phyloP scores from a whole-genome alignment of 2,888 invertebrate species.

The Dorcus parallelipipedus region DNA sequence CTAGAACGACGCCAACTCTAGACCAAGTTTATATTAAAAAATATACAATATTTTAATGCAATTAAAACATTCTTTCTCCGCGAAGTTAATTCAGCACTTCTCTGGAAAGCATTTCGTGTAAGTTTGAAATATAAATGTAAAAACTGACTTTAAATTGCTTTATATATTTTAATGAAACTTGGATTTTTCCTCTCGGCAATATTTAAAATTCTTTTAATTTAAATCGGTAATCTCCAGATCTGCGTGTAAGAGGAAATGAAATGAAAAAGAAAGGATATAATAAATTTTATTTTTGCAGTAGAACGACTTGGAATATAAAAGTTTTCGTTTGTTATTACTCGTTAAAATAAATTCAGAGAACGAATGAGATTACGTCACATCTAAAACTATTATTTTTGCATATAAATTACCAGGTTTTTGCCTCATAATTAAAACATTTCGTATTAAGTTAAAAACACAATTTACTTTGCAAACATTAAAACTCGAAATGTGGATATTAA shows the following conservation, averaged over 20 bases:
- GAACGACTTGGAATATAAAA: constrained; percentile 5
- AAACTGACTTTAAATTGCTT: constrained; percentile 37
- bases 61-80: constrained; percentile 38
- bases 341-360: constrained; percentile 11
- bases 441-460: constrained; percentile 31
- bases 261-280: constrained; percentile 24
- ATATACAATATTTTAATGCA: constrained; percentile 40
- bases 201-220: constrained; percentile 35
- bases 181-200: constrained; percentile 34
- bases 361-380: constrained; percentile 6
- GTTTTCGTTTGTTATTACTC: neutral
- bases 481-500: constrained; percentile 22
- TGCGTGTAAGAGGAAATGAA: constrained; percentile 23
- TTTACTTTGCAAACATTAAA: constrained; percentile 31
- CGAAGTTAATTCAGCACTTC: constrained; percentile 32
- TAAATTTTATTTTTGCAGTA: constrained; percentile 14
- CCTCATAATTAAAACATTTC: constrained; percentile 21
- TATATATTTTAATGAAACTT: constrained; percentile 39
- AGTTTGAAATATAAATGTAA: constrained; percentile 33
- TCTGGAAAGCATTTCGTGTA: constrained; percentile 30
- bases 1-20: constrained; percentile 7
- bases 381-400: constrained; percentile 19
- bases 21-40: constrained; percentile 32
- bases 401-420: constrained; percentile 14
- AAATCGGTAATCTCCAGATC: constrained; percentile 31